Conservation (phyloP, 2,797 vertebrate species). For the Acanthornis magna region DNA sequence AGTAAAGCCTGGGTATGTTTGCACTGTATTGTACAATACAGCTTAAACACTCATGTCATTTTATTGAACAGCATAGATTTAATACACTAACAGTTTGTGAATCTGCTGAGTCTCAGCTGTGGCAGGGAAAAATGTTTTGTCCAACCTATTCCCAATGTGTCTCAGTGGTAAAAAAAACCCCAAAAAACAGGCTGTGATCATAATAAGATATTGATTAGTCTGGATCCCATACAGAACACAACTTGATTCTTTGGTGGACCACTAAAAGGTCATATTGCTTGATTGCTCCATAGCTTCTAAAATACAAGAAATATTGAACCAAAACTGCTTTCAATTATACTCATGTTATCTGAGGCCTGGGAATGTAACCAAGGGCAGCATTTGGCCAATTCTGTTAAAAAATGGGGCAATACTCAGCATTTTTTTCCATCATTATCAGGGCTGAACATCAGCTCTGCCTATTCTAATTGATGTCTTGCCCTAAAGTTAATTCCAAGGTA, state of each 20-base stretch:
- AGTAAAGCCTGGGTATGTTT: not conserved
- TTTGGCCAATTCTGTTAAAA: slow-evolving; percentile 22
- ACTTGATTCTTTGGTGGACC: slow-evolving; percentile 84
- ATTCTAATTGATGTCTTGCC: not conserved
- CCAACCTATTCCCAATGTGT: slow-evolving; percentile 58
- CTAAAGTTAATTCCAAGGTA: not conserved
- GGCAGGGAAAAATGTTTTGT: slow-evolving; percentile 4
- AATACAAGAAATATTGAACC: slow-evolving; percentile 71
- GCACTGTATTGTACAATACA: not conserved
- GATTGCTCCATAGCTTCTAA: slow-evolving; percentile 78
- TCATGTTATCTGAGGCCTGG: slow-evolving; percentile 10
- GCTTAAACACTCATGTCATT: not conserved
- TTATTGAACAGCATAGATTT: slow-evolving; percentile 1
- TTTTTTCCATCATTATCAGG: not conserved
- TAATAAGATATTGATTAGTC: slow-evolving; percentile 99
- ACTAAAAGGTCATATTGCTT: slow-evolving; percentile 88
- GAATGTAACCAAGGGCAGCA: not conserved
- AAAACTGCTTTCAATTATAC: slow-evolving; percentile 40
- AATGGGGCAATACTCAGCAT: not conserved
- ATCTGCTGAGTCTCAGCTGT: slow-evolving; percentile 9
- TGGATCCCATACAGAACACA: slow-evolving; percentile 82
- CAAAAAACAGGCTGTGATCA: slow-evolving; percentile 73
- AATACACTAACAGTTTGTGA: not conserved
- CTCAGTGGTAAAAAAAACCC: slow-evolving; percentile 74
- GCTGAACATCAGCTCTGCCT: not conserved